These are phyloP conservation scores for Scaptomyza parva DNA, from an alignment of 2,888 invertebrate species.

Conservation along the genomic window DNA sequence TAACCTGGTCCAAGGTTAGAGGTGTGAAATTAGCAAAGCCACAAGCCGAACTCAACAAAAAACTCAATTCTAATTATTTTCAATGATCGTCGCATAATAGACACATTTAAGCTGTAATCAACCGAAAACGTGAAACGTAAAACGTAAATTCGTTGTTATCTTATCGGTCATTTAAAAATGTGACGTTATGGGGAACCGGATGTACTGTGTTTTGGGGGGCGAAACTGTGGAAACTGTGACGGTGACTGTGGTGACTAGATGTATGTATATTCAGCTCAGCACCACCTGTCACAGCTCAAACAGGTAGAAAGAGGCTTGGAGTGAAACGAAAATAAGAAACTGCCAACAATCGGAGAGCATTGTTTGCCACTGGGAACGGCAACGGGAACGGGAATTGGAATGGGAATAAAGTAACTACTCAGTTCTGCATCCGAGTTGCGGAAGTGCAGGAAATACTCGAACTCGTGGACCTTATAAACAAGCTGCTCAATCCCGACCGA, in stretches of 20 bases:
- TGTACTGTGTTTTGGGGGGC: not conserved
- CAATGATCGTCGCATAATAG: too few species aligned
- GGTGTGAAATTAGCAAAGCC: not conserved
- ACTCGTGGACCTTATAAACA: slow-evolving; percentile 50
- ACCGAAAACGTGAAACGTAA: too few species aligned
- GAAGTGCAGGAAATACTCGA: slow-evolving; percentile 72
- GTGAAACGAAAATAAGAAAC: slow-evolving; percentile 12
- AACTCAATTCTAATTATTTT: too few species aligned
- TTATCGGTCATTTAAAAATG: slow-evolving; percentile 1
- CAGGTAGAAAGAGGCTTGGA: slow-evolving; percentile 38
- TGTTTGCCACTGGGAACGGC: slow-evolving; percentile 40
- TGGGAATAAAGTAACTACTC: slow-evolving; percentile 27
- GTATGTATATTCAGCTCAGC: slow-evolving; percentile 2
- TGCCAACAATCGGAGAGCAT: slow-evolving; percentile 52
- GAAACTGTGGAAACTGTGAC: slow-evolving; percentile 15
- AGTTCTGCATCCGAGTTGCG: slow-evolving; percentile 45
- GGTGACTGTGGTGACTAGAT: not conserved
- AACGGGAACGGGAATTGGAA: slow-evolving; percentile 33
- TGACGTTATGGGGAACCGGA: slow-evolving; percentile 14
- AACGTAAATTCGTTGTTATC: not conserved
- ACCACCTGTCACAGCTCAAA: slow-evolving; percentile 50
- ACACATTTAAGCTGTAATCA: not conserved
- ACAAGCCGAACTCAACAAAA: not conserved
- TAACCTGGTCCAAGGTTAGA: slow-evolving; percentile 4
- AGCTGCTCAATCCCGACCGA: slow-evolving; percentile 42